Evolutionary conservation across 2,888 invertebrate species (phyloP), one percentile per base, ranked within the genome.

Genomic region (Caenorhabditis sp.): DNA sequence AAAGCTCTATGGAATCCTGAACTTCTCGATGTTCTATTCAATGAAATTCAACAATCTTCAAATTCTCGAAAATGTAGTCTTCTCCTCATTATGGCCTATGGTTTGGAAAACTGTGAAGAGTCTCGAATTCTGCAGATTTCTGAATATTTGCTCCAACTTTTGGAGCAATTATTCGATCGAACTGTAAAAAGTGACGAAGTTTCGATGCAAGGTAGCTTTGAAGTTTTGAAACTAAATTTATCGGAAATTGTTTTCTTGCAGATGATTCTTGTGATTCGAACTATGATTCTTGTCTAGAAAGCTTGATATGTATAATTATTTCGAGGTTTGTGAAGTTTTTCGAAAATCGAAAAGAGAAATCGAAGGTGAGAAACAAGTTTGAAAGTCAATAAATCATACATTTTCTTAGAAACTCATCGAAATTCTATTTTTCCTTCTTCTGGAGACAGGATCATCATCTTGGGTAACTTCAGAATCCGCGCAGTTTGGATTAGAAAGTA

Each of bases 401-500:
- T 10, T 8, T 56, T 66, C 64, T 25, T 62, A 73, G 69, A 59
- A 67, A 10, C 52, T 61, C 10, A 60, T 69, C n/a, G 53, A 60
- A 10, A 56, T 58, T 23, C 60, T 74, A 0, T 70, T 58, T 27
- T 59, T 62, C 4, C 49, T 74, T 12, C 31, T 74, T 0, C 58
- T 57, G 14, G 69, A 74, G 54, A 60, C 56, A 5, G 49, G n/a
- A 20, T 74, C 69, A 1, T 5, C 7, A 0, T 23, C 65, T 0
- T 74, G 69, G 69, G 50, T 66, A 1, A 59, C 66, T 14, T n/a
- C 25, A 0, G 74, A 70, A 61, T 17, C 68, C n/a, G 74, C 74
- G 12, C 43, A 63, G 1, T 74, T 67, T 20, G 54, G 65, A 5
- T 12, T 74, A 43, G 26, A 56, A 14, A 2, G 54, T 14, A 54